Evolutionary conservation across 2,113 vertebrate species (phyloP), one percentile per base, ranked within the genome.

Genomic region (Nettapus auritus): DNA sequence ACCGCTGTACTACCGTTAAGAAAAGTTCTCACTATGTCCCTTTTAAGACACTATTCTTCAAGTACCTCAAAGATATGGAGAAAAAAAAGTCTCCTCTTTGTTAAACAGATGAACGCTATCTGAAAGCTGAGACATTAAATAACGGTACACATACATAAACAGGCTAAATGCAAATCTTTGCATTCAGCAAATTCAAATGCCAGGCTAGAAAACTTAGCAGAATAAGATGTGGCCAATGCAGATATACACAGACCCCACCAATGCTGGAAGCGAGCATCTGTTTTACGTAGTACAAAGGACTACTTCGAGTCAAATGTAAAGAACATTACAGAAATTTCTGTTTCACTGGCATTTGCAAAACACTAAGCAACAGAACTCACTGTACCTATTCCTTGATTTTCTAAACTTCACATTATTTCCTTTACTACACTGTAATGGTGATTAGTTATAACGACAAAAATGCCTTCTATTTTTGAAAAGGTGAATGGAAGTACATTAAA

Each of bases 391-490:
- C 73, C 86, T 91, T 57, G 69, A 64, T 76, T 97, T 71, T 84
- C 91, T 94, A 93, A 79, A 90, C 77, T 90, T 79, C 86, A 48
- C 77, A 42, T 96, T 81, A 92, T 48, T 92, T 87, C 90, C 94
- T 92, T 89, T 89, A 85, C 93, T 94, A 89, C 73, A 78, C 73
- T 92, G 83, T 75, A 78, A 93, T 56, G 68, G 40, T 53, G 77
- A 70, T 75, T 75, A 95, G 9, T 84, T 84, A 71, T 56, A 96
- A 83, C 92, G 91, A 95, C 86, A 92, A 77, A 94, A 93, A 68
- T 40, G 93, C 90, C 90, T 92, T 11, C 34, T 71, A 16, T 20
- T 53, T 29, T 53, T 53, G 68, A 52, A 53, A 20, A 53, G 26
- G 36, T 89, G 74, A 96, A 94, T 70, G 69, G 78, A 97, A 94